A percentile compares a stretch with the other conserved stretches of the same genome.
Evolutionary conservation across 2,113 vertebrate genomes (phyloP).

Genomic region (Lycocorax pyrrhopterus): DNA sequence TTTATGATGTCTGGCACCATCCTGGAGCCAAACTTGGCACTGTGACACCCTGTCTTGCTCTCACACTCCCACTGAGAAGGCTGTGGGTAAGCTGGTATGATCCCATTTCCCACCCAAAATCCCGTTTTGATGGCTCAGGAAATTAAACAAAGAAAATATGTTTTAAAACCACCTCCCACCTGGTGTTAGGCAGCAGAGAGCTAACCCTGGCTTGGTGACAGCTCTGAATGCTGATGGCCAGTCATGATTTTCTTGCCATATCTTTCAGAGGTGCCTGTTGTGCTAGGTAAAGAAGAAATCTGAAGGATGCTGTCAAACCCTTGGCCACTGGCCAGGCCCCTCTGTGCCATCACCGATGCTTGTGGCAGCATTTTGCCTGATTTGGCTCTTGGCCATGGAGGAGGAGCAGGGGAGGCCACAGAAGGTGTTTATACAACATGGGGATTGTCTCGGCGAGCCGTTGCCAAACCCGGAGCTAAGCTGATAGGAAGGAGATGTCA

Average conservation of each 20-base stretch:
- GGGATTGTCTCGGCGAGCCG: not conserved
- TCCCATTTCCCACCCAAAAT: not conserved
- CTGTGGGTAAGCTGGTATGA: not conserved
- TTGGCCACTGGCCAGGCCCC: not conserved
- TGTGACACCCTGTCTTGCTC: not conserved
- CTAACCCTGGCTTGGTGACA: not conserved
- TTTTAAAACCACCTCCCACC: not conserved
- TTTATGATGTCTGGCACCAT: not conserved
- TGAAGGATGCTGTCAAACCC: not conserved
- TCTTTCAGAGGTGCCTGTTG: not conserved
- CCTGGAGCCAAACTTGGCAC: not conserved
- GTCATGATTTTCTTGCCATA: not conserved
- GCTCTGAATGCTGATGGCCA: not conserved
- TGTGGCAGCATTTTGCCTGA: not conserved
- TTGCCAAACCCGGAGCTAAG: not conserved
- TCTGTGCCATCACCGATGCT: accelerated
- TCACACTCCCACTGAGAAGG: not conserved
- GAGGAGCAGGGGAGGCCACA: not conserved
- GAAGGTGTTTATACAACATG: not conserved
- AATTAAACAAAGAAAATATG: not conserved
- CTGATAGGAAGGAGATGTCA: not conserved
- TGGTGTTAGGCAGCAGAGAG: not conserved
- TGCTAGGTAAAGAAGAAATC: not conserved
- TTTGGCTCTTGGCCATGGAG: not conserved
- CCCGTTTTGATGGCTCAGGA: not conserved